A percentile compares a stretch with the other conserved stretches of the same genome.
Conservation (phyloP, 92 coral and sea anemone species). For the Palythoa heliodiscus region DNA sequence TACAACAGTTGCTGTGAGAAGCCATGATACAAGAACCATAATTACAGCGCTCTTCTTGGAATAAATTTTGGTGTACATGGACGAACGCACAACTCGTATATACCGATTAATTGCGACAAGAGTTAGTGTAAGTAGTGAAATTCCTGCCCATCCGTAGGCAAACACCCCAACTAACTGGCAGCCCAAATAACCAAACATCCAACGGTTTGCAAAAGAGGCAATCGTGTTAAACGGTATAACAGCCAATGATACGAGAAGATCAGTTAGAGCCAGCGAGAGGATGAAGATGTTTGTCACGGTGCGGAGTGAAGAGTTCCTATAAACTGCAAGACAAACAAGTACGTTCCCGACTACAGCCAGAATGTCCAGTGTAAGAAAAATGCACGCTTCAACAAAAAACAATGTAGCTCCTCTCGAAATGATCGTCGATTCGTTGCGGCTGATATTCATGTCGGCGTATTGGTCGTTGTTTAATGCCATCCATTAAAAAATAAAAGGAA, state of each 20-base stretch:
- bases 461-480: background rate
- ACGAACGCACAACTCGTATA: background rate
- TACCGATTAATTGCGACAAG: slow-evolving; percentile 22
- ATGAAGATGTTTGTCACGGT: slow-evolving; percentile 20
- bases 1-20: background rate
- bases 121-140: slow-evolving; percentile 20
- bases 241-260: slow-evolving; percentile 4
- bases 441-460: background rate
- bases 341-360: background rate
- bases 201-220: slow-evolving; percentile 26
- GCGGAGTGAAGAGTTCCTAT: slow-evolving; percentile 17
- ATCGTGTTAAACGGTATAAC: slow-evolving; percentile 16
- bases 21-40: slow-evolving; percentile 11
- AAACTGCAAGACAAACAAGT: slow-evolving; percentile 29
- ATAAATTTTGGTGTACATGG: slow-evolving; percentile 12
- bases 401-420: background rate
- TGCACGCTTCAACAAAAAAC: slow-evolving; percentile 7
- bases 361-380: slow-evolving; percentile 10
- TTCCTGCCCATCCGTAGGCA: slow-evolving; percentile 27
- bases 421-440: background rate
- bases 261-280: slow-evolving; percentile 22
- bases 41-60: slow-evolving; percentile 15
- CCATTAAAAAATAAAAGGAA: background rate
- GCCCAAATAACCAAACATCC: slow-evolving; percentile 16
- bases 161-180: slow-evolving; percentile 14